Base-by-base conservation (phyloP, 2,113 vertebrate genomes). In the Psittacara wagleri region DNA sequence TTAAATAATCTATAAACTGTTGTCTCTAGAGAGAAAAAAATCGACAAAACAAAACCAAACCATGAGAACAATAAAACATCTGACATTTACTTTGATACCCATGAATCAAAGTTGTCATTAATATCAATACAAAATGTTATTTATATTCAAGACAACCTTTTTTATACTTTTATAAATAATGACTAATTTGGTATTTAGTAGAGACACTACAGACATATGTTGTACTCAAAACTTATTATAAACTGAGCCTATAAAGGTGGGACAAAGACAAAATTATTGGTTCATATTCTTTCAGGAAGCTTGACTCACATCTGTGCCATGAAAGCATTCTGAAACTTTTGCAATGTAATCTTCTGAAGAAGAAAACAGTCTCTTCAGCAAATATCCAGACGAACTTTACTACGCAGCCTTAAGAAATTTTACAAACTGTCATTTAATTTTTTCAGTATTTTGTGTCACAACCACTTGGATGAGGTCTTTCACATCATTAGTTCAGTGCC, bases 181-280 rank as follows among this genome's bases (percentile, higher is more conserved):
- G 1, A 6, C 5, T 83, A 22, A 64, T 68, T 88, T 66, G 14
- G 2, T 48, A 77, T 69, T 78, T 19, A 35, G 3, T 77, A 24
- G 15, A 70, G 10, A 75, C 3, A 63, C 41, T 76, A 63, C 3
- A 54, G 22, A 76, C 5, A 73, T 2, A 78, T 0, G 0, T 5
- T 33, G 35, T 51, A 61, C 19, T 55, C 28, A 24, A 72, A 83
- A 69, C 16, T 76, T 31, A 41, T 3, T 44, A 80, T 44, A 73
- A 59, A 59, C 4, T 13, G 17, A 41, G 24, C 64, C 27, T 35
- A 19, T 79, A 78, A 48, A 70, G 1, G 2, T 41, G 49, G 13
- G 19, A 25, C 22, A 44, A 86, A 74, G 24, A 1, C n/a, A 46
- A 13, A 70, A 7, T 43, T 86, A 9, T 49, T 16, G 3, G 6